phyloP scores from a whole-genome alignment of 2,888 invertebrate genomes.

The Onchidella celtica region DNA sequence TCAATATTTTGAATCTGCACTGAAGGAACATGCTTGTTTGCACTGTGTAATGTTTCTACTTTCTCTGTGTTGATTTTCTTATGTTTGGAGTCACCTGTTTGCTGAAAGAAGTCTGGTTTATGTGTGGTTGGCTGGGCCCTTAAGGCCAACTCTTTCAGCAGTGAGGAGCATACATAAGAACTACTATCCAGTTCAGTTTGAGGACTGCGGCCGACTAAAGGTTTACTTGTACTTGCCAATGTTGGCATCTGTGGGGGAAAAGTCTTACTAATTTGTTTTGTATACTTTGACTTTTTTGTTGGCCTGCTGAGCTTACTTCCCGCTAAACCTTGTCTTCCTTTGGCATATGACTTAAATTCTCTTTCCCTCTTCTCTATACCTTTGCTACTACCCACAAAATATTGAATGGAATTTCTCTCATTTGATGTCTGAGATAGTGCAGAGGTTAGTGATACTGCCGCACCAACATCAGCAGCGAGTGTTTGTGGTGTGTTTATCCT shows the following conservation, averaged over 20 bases:
- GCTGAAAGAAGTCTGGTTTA: not conserved
- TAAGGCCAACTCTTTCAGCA: slow-evolving; percentile 34
- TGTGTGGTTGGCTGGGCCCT: not conserved
- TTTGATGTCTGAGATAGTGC: not conserved
- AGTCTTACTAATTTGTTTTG: not conserved
- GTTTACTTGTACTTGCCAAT: too few relatives aligned
- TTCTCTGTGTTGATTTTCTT: not conserved
- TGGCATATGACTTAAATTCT: not conserved
- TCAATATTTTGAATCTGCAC: not conserved
- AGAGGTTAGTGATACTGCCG: too few relatives aligned
- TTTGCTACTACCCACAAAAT: slow-evolving; percentile 17
- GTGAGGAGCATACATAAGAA: slow-evolving; percentile 26
- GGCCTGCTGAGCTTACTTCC: slow-evolving; percentile 21
- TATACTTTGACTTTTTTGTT: not conserved
- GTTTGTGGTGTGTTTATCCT: too few relatives aligned
- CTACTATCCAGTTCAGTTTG: slow-evolving; percentile 16
- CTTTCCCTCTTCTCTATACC: slow-evolving; percentile 21
- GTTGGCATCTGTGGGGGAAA: not conserved
- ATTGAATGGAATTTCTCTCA: not conserved
- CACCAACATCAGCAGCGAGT: too few relatives aligned
- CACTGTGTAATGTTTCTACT: not conserved
- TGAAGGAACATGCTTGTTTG: not conserved
- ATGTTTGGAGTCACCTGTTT: not conserved
- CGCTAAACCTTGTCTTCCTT: not conserved
- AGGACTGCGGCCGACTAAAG: too few relatives aligned